A percentile compares a stretch with the other conserved stretches of the same genome.
Conservation (phyloP, 2,797 vertebrate genomes). For the Brachyalestes nurse region DNA sequence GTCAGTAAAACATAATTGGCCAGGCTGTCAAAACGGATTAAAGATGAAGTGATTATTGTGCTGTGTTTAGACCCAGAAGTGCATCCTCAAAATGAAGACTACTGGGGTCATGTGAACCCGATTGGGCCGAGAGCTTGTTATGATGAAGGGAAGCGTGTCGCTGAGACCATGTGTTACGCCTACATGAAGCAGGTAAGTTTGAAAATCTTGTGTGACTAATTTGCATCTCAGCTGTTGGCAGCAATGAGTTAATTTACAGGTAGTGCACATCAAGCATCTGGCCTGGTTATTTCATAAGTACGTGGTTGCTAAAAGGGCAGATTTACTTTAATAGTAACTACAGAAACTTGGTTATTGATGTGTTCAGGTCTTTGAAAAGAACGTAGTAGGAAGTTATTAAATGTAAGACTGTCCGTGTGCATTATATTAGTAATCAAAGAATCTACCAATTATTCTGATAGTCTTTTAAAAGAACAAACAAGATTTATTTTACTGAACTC, state of each 20-base stretch:
- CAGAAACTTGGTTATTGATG: no score
- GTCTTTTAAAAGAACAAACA: no score
- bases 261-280: no score
- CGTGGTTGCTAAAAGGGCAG: no score
- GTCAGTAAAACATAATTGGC: background rate
- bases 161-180: slow-evolving; percentile 99
- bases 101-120: slow-evolving; percentile 98
- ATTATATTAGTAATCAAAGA: no score
- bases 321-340: no score
- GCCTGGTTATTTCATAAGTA: no score
- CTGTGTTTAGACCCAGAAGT: slow-evolving; percentile 91
- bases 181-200: slow-evolving; percentile 97
- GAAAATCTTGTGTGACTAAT: background rate
- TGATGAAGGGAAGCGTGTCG: slow-evolving; percentile 95
- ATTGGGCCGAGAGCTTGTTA: slow-evolving; percentile 97
- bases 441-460: no score
- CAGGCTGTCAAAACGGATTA: slow-evolving; percentile 16
- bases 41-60: background rate
- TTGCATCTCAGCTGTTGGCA: background rate
- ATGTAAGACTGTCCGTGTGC: no score
- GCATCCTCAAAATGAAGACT: slow-evolving; percentile 96
- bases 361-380: no score
- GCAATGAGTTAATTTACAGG: background rate
- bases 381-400: no score
- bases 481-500: no score